Base-by-base conservation (phyloP, 23 tunicate genomes). In the Styela plicata region DNA sequence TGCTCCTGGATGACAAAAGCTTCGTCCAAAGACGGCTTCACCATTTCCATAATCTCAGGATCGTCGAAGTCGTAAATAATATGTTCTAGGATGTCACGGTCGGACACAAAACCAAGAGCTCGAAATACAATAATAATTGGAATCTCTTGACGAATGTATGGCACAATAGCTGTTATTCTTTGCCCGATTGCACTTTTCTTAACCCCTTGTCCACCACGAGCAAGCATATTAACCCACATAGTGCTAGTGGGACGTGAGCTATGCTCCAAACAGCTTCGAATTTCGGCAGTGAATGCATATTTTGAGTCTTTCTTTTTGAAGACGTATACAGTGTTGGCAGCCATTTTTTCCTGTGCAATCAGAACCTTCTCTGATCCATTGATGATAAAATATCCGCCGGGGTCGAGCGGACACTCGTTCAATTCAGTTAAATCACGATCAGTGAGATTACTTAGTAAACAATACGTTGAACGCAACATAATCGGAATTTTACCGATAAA, bases 31-130 rank as follows among this genome's bases (percentile, higher is more conserved):
- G 99, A 96, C 22, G 99, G 99, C 68, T 96, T 91, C 35, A 94
- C 99, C 99, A 76, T 96, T 83, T 96, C 99, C 99, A 96, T 96
- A 88, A 96, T 91, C 82, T 96, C 99, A 3, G 99, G 99, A 76
- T 96, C 99, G 73, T 96, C 99, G 70, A 96, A 96, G 74, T 96
- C 99, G 68, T 96, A 96, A 53, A 96, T 93, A 73, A 96, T 94
- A 74, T 96, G 99, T 74, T 96, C 99, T 74, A 96, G 66, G 36
- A 96, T 96, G 63, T 96, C 99, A 25, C 99, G 89, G 69, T 96
- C 99, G 1, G 99, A 89, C 31, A 96, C 99, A 84, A 96, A 96
- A 27, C 99, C 99, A 31, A 96, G 91, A 26, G 99, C 99, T 18
- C 99, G 90, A 73, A 96, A 96, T 33, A 96, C 99, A 33, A 96